Evolutionary conservation across 2,797 vertebrate species (phyloP).

Genomic region (Phataginus tricuspis): DNA sequence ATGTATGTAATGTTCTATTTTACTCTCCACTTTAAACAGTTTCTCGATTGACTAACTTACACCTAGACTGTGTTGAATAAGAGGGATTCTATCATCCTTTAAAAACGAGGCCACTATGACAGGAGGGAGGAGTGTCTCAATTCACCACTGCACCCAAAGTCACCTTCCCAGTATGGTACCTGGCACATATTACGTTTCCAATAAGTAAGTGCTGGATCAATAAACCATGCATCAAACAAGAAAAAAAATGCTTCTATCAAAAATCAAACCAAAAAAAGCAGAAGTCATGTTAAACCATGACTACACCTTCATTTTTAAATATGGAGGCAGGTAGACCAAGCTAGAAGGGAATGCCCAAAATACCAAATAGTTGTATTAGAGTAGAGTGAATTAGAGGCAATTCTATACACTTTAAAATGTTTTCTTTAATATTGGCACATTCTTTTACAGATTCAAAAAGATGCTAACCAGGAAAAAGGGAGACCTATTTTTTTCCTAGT

Average conservation of each 20-base stretch:
- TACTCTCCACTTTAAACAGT: background rate
- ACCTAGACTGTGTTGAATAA: background rate
- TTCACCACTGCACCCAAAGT: background rate
- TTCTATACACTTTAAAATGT: background rate
- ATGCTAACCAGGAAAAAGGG: background rate
- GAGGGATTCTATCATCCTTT: background rate
- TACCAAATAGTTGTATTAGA: background rate
- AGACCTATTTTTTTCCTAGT: background rate
- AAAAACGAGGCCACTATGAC: background rate
- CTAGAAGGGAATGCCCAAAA: background rate
- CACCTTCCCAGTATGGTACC: background rate
- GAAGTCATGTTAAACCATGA: background rate
- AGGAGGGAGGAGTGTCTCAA: background rate
- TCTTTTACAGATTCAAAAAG: conserved; percentile 22
- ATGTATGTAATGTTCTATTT: background rate
- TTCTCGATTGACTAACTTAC: background rate
- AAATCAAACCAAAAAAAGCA: background rate
- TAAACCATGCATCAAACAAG: background rate
- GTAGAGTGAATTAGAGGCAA: background rate
- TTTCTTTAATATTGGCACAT: background rate
- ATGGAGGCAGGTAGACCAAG: background rate
- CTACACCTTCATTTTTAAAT: background rate
- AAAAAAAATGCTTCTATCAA: background rate
- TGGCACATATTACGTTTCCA: background rate
- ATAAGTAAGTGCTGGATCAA: background rate